These are phyloP conservation scores for Lottia gigantea DNA, from an alignment of 2,888 invertebrate species.

Conservation along the genomic window DNA sequence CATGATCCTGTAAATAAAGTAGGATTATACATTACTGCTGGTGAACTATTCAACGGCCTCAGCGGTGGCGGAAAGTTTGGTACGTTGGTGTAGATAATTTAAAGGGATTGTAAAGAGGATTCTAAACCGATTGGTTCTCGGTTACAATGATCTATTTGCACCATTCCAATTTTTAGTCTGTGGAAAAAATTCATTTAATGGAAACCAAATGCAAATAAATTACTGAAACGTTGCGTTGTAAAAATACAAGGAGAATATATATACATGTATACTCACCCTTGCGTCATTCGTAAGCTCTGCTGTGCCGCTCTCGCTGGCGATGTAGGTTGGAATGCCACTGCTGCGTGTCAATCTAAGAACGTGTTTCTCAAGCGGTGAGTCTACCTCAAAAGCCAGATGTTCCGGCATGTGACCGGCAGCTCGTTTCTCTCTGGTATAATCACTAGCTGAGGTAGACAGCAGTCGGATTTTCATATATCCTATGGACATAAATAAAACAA, in stretches of 20 bases:
- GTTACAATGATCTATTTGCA: too few species aligned
- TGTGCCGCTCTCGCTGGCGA: neutral
- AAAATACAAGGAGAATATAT: neutral
- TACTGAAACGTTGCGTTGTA: too few species aligned
- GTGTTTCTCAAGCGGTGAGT: neutral
- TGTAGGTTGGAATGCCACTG: neutral
- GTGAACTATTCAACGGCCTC: too few species aligned
- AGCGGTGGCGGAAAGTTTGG: too few species aligned
- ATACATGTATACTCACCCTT: neutral
- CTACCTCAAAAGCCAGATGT: neutral
- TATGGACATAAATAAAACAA: neutral
- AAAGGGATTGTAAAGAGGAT: too few species aligned
- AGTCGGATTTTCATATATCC: neutral
- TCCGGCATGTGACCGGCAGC: neutral
- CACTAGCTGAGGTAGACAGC: neutral
- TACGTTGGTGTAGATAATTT: too few species aligned
- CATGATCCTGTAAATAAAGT: neutral
- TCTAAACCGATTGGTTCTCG: too few species aligned
- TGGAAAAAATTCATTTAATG: too few species aligned
- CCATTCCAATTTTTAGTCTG: too few species aligned
- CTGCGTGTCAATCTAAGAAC: neutral
- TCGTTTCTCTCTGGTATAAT: neutral
- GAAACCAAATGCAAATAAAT: too few species aligned
- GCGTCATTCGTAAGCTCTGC: neutral
- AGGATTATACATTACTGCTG: neutral